Conservation (phyloP, 2,113 vertebrate genomes). For the Glaucidium brasilianum region DNA sequence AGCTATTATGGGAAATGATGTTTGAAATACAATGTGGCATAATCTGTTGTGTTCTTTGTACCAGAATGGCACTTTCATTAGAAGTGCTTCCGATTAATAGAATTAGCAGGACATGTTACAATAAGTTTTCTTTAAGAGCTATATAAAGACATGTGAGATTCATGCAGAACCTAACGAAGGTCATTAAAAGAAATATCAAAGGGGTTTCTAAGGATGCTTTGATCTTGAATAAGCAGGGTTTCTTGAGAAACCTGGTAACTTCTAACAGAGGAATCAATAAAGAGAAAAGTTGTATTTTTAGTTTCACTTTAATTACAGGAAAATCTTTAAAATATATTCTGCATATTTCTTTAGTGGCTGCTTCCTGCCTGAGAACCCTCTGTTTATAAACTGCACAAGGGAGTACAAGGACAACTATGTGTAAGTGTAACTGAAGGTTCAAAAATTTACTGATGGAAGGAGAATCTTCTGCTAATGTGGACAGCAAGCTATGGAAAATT, state of each 20-base stretch:
- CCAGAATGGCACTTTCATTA: background rate
- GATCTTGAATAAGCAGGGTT: background rate
- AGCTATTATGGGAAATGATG: background rate
- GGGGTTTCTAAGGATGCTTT: background rate
- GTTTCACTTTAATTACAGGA: background rate
- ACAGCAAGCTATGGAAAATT: background rate
- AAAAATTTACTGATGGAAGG: background rate
- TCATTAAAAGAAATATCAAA: background rate
- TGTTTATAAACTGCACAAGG: constrained; percentile 72
- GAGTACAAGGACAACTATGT: background rate
- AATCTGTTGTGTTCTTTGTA: background rate
- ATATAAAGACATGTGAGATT: background rate
- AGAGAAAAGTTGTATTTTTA: background rate
- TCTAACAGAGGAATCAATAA: background rate
- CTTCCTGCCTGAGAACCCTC: constrained; percentile 75
- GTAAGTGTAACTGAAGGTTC: constrained; percentile 57
- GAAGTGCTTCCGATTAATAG: background rate
- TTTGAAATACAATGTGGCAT: background rate
- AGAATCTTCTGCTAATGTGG: background rate
- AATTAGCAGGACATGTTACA: background rate
- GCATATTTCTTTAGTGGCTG: constrained; percentile 65
- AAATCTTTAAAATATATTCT: background rate
- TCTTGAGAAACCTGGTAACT: background rate
- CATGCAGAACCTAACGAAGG: background rate
- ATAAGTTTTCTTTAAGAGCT: background rate